These are phyloP conservation scores for Sphenodon punctatus DNA, from an alignment of 2,797 vertebrate genomes.

Conservation along the genomic window DNA sequence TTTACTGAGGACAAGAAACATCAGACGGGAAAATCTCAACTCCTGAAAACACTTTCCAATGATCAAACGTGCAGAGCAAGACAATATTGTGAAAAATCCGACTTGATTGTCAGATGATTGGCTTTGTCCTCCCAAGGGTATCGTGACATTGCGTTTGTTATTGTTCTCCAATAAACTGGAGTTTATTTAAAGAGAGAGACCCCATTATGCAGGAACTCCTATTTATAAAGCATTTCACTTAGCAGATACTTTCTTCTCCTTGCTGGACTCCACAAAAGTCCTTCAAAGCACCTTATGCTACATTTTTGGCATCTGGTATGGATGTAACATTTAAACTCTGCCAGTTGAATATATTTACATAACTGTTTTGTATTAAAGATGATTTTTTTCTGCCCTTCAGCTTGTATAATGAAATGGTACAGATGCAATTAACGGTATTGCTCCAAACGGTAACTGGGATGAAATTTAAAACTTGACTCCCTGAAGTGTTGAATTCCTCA, in stretches of 20 bases:
- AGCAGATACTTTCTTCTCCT: background rate
- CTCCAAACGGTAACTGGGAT: background rate
- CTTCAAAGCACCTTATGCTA: slow-evolving; percentile 41
- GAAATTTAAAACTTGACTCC: background rate
- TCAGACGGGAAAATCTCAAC: slow-evolving; percentile 61
- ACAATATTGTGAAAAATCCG: slow-evolving; percentile 46
- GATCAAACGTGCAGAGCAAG: slow-evolving; percentile 55
- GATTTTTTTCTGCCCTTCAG: slow-evolving; percentile 23
- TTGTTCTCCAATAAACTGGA: slow-evolving; percentile 1
- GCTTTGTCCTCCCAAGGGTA: slow-evolving; percentile 8
- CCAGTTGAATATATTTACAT: slow-evolving; percentile 1
- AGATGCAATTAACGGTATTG: background rate
- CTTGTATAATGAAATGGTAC: background rate
- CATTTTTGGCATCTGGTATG: slow-evolving; percentile 3
- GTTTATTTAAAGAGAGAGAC: slow-evolving; percentile 50
- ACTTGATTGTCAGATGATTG: background rate
- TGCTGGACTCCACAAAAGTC: slow-evolving; percentile 6
- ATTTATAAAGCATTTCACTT: slow-evolving; percentile 33
- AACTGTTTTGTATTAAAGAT: background rate
- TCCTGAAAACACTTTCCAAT: slow-evolving; percentile 66
- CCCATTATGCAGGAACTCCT: slow-evolving; percentile 31
- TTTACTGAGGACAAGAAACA: slow-evolving; percentile 59
- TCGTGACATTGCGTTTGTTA: background rate
- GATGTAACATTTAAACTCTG: background rate
- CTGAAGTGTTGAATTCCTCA: too few relatives aligned